Percentiles rank a stretch among this genome's conserved stretches.
These are phyloP conservation scores for Acanthisitta chloris DNA, from an alignment of 2,113 vertebrate species.

Conservation along the genomic window DNA sequence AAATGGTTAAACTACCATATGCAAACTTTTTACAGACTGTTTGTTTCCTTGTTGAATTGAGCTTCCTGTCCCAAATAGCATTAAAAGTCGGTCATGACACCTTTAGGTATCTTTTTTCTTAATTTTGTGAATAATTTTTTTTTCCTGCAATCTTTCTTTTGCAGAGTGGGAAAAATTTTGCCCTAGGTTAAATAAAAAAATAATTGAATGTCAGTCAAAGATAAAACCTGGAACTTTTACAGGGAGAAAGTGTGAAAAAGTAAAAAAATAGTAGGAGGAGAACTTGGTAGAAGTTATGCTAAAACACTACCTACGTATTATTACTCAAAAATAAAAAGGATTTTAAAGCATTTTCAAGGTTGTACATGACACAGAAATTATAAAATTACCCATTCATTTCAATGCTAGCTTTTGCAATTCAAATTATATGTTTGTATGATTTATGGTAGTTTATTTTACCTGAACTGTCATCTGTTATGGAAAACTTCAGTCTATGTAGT, in stretches of 20 bases:
- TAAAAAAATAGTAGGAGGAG: neutral
- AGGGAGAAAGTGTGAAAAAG: neutral
- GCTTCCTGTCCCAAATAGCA: neutral
- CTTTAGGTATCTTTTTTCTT: neutral
- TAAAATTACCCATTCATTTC: neutral
- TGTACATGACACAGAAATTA: neutral
- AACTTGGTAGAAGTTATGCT: neutral
- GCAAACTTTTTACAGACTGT: neutral
- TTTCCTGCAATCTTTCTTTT: neutral
- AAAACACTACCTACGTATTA: neutral
- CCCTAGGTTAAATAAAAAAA: neutral
- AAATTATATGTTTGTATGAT: fast-evolving
- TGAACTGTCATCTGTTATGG: neutral
- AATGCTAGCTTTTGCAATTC: neutral
- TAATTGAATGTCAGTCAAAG: neutral
- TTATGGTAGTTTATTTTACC: neutral
- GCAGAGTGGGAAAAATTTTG: neutral
- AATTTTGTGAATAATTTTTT: neutral
- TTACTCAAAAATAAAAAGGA: neutral
- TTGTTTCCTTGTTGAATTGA: neutral
- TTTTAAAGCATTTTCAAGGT: neutral
- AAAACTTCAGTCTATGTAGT: neutral
- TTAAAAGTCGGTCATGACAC: neutral
- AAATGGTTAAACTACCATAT: neutral
- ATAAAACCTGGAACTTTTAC: neutral